Percentiles rank a stretch among this genome's conserved stretches.
Evolutionary conservation across 2,888 invertebrate species (phyloP).

Genomic region (Acronicta leporina): DNA sequence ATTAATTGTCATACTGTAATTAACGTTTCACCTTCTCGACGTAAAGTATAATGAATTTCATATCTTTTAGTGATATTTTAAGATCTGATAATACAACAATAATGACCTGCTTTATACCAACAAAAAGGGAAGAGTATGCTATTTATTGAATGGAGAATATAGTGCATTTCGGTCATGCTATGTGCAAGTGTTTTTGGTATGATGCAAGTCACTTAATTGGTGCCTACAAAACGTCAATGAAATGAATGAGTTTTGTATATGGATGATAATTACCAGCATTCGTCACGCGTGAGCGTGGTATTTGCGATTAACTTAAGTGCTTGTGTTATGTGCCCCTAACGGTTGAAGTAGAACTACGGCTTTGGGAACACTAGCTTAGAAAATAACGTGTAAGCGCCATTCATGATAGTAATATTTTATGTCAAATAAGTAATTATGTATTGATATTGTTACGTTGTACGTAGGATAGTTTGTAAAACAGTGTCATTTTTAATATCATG

Average conservation of each 20-base stretch:
- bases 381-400: slow-evolving; percentile 52
- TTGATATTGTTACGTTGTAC: slow-evolving; percentile 55
- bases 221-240: slow-evolving; percentile 38
- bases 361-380: slow-evolving; percentile 37
- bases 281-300: background rate
- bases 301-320: no score
- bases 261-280: slow-evolving; percentile 12
- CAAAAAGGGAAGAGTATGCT: background rate
- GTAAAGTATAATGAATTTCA: slow-evolving; percentile 22
- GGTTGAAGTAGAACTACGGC: slow-evolving; percentile 33
- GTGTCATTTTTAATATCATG: slow-evolving; percentile 54
- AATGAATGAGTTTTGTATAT: slow-evolving; percentile 11
- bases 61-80: slow-evolving; percentile 32
- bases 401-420: slow-evolving; percentile 34
- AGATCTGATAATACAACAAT: slow-evolving; percentile 47
- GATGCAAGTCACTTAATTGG: slow-evolving; percentile 46
- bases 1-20: slow-evolving; percentile 35
- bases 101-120: slow-evolving; percentile 40
- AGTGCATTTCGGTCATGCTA: slow-evolving; percentile 23
- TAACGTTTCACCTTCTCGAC: slow-evolving; percentile 42
- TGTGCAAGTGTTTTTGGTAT: slow-evolving; percentile 29
- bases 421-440: slow-evolving; percentile 32
- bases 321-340: slow-evolving; percentile 7
- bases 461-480: slow-evolving; percentile 52
- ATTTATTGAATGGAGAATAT: background rate